Conservation (phyloP, 2,888 invertebrate genomes). For the Camptogramma bilineatum region DNA sequence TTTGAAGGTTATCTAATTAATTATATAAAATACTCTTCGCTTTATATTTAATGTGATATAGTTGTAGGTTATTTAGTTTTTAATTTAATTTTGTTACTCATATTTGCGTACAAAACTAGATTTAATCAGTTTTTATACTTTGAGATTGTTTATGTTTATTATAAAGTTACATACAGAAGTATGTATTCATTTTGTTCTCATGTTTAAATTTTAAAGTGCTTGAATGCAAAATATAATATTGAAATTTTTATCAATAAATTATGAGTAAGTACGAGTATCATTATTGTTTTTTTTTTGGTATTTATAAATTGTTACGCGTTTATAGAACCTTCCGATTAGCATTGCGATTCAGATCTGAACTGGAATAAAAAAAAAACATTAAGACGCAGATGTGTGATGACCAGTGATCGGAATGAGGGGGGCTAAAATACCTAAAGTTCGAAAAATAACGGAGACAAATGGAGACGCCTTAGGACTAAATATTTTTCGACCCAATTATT, state of each 20-base stretch:
- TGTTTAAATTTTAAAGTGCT: not conserved
- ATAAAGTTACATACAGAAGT: not conserved
- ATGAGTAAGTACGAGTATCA: not conserved
- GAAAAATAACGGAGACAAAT: too few relatives aligned
- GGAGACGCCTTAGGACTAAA: too few relatives aligned
- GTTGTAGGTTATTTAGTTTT: slow-evolving; percentile 15
- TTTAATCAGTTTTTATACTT: slow-evolving; percentile 1
- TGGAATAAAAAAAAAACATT: too few relatives aligned
- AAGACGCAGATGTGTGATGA: too few relatives aligned
- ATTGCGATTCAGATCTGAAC: too few relatives aligned
- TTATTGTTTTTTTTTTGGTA: not conserved
- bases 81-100: slow-evolving; percentile 13
- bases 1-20: not conserved
- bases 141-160: not conserved
- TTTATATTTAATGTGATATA: slow-evolving; percentile 22
- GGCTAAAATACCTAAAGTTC: too few relatives aligned
- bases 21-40: not conserved
- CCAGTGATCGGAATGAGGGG: too few relatives aligned
- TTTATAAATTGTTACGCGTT: not conserved
- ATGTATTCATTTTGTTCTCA: not conserved
- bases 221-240: not conserved
- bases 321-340: too few relatives aligned
- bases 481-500: too few relatives aligned
- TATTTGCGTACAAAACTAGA: slow-evolving; percentile 23
- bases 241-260: not conserved